Conservation (phyloP, 2,113 vertebrate species). For the Mola mola region DNA sequence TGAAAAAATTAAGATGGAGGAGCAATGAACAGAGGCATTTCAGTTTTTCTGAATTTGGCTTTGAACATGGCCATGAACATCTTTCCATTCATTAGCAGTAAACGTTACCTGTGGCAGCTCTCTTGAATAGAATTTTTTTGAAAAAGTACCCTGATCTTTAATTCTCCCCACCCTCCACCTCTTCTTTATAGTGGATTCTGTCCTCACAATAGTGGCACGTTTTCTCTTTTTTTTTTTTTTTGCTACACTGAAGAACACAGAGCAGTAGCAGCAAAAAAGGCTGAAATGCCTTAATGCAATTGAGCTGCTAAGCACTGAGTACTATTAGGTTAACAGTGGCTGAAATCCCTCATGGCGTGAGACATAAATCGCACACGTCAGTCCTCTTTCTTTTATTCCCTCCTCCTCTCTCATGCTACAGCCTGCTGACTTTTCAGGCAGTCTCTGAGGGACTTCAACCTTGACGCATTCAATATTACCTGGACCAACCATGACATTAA, state of each 20-base stretch:
- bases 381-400: conserved; percentile 18
- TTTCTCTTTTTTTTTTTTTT: conserved; percentile 49
- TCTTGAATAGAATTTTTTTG: no score
- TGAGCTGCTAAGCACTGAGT: conserved; percentile 77
- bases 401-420: conserved; percentile 33
- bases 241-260: conserved; percentile 47
- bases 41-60: conserved; percentile 25
- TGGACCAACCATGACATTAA: conserved; percentile 43
- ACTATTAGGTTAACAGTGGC: conserved; percentile 80
- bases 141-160: conserved; percentile 10
- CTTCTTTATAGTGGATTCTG: conserved; percentile 34
- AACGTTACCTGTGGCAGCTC: conserved; percentile 25
- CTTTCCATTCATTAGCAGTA: conserved; percentile 16
- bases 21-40: conserved; percentile 34
- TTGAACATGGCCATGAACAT: conserved; percentile 30
- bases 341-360: conserved; percentile 75
- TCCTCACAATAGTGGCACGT: conserved; percentile 42
- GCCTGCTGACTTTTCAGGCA: conserved; percentile 53
- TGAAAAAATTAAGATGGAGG: conserved; percentile 34
- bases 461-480: conserved; percentile 44
- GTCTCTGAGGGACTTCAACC: conserved; percentile 61
- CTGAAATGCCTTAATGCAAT: conserved; percentile 76
- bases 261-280: conserved; percentile 53
- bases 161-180: conserved; percentile 11
- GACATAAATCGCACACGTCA: conserved; percentile 80